Evolutionary conservation across 2,113 vertebrate species (phyloP).

Genomic region (Spheniscus mendiculus): DNA sequence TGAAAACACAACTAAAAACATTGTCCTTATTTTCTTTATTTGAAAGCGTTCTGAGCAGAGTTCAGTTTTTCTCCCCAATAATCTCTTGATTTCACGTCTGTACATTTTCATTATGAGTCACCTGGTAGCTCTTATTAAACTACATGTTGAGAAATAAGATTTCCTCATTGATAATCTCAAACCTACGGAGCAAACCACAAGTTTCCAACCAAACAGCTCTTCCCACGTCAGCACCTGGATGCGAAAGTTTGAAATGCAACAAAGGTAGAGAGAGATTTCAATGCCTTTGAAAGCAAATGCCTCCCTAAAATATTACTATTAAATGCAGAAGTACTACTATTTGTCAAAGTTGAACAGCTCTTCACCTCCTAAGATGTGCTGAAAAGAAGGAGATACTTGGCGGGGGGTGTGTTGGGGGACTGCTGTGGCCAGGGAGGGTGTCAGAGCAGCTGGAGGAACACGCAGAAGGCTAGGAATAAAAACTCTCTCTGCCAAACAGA

Average conservation of each 20-base stretch:
- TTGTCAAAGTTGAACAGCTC: not conserved
- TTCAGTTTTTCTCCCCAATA: not conserved
- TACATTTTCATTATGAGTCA: not conserved
- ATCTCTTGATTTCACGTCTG: not conserved
- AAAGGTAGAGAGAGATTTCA: not conserved
- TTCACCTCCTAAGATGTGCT: not conserved
- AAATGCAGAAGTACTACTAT: not conserved
- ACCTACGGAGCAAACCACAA: not conserved
- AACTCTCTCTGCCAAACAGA: not conserved
- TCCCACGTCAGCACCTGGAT: not conserved
- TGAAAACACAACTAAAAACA: not conserved
- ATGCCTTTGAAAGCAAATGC: not conserved
- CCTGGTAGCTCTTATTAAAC: not conserved
- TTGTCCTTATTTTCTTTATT: not conserved
- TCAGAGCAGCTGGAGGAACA: not conserved
- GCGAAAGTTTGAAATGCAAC: not conserved
- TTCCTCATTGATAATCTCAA: not conserved
- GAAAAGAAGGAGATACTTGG: not conserved
- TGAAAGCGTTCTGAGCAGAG: not conserved
- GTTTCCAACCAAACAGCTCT: not conserved
- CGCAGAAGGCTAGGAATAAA: not conserved
- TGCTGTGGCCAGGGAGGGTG: not conserved
- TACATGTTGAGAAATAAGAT: not conserved
- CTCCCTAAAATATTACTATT: not conserved
- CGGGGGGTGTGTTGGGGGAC: no score